These are phyloP conservation scores for Ellobius talpinus DNA, from an alignment of 2,113 vertebrate species.

Conservation along the genomic window DNA sequence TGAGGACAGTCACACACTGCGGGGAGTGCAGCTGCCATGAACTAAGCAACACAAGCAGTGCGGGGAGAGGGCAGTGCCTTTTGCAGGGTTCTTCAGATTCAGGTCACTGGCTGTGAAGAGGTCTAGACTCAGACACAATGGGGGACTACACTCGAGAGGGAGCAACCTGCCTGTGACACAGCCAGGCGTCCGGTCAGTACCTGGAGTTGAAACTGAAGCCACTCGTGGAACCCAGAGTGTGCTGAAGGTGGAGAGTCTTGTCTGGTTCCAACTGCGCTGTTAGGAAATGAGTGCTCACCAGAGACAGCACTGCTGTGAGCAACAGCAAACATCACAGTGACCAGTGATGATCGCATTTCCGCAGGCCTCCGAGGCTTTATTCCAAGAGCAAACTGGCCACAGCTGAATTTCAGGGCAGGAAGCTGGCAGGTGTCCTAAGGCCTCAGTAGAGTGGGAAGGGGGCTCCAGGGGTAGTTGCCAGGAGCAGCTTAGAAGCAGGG, in stretches of 20 bases:
- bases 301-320: neutral
- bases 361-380: neutral
- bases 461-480: neutral
- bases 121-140: too few relatives aligned
- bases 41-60: too few relatives aligned
- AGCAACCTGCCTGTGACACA: neutral
- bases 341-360: neutral
- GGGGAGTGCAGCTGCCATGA: neutral
- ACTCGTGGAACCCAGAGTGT: neutral
- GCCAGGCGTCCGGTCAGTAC: too few relatives aligned
- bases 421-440: too few relatives aligned
- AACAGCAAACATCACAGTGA: rapidly evolving
- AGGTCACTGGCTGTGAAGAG: neutral
- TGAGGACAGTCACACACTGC: neutral
- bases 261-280: neutral
- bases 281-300: neutral
- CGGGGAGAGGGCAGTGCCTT: too few relatives aligned
- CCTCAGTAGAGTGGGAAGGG: too few relatives aligned
- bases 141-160: too few relatives aligned
- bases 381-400: neutral
- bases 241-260: neutral
- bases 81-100: neutral
- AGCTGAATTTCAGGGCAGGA: neutral
- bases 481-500: neutral
- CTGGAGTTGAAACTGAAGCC: neutral